Base-by-base conservation (phyloP, 2,888 invertebrate species). In the Thymelicus sylvestris region DNA sequence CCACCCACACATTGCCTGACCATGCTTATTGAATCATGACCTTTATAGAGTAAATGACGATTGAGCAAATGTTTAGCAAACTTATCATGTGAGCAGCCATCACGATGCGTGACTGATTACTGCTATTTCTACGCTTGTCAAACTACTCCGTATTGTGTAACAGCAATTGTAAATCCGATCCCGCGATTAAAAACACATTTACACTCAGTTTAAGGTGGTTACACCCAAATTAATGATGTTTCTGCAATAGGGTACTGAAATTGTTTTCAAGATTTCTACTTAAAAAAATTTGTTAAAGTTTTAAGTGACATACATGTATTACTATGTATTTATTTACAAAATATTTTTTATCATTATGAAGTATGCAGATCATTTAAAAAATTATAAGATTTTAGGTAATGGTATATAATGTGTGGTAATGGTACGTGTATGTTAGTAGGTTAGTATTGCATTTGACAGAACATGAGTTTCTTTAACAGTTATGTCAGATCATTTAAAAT, bases 181-280 rank as follows among this genome's bases (percentile, higher is more conserved):
- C 55, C 38, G 55, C 63, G 55, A 68, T 68, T 68, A 68, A 63
- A 68, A 68, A 19, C 62, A 31, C 55, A 68, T 68, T 68, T 68
- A 24, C 39, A 19, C 59, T 12, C 41, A 19, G 41, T 52, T 15
- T 15, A 10, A 38, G 19, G 50, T 64, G 13, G 15, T 48, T 10
- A 38, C 39, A 7, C 50, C 63, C 24, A 50, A 50, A 50, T 64
- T 50, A 50, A 15, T 50, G 50, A 1, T 10, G 6, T 19, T 47
- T 31, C 39, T 60, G 50, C 60, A 67, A 61, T 67, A 60, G n/a
- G 67, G 19, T 19, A 67, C 60, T 15, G 8, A 52, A 52, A 52
- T 52, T 52, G 7, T 44, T 44, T 10, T 12, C 10, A 12, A 8
- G 44, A 44, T 44, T 44, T 44, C 44, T 8, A 44, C 12, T 12